Conservation (phyloP, 1,140 invertebrate genomes). For the Galleria mellonella region DNA sequence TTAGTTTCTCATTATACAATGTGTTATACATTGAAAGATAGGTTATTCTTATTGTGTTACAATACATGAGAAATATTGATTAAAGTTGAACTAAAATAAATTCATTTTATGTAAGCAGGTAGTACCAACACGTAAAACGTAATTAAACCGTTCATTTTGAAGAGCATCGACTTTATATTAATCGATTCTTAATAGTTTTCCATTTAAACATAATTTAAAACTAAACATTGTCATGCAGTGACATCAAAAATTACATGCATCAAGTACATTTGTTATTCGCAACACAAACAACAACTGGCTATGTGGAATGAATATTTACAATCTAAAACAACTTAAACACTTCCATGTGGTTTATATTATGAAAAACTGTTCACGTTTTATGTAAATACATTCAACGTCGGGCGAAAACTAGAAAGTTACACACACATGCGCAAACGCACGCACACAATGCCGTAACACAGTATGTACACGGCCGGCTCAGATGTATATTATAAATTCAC, state of each 20-base stretch:
- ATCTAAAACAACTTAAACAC: constrained; percentile 49
- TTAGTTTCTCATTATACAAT: too few relatives aligned
- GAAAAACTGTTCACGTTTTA: constrained; percentile 72
- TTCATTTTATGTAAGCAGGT: too few relatives aligned
- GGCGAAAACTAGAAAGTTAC: constrained; percentile 73
- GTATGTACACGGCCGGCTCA: constrained; percentile 23
- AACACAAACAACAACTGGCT: constrained; percentile 41
- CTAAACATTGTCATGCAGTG: constrained; percentile 8
- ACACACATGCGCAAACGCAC: constrained; percentile 39
- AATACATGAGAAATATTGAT: too few relatives aligned
- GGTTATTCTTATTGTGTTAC: too few relatives aligned
- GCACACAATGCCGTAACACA: constrained; percentile 9
- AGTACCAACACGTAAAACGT: too few relatives aligned
- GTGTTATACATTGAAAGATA: too few relatives aligned
- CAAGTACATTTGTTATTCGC: constrained; percentile 56
- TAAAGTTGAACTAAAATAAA: too few relatives aligned
- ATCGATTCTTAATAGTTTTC: too few relatives aligned
- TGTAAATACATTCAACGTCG: constrained; percentile 58
- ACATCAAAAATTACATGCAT: constrained; percentile 40
- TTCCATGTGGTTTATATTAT: constrained; percentile 65
- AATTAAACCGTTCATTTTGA: too few relatives aligned
- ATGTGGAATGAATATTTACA: constrained; percentile 62
- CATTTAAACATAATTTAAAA: too few relatives aligned
- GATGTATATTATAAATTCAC: constrained; percentile 39
- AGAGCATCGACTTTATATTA: too few relatives aligned